These are phyloP conservation scores for Phasianus colchicus DNA, from an alignment of 2,113 vertebrate genomes.

Conservation along the genomic window DNA sequence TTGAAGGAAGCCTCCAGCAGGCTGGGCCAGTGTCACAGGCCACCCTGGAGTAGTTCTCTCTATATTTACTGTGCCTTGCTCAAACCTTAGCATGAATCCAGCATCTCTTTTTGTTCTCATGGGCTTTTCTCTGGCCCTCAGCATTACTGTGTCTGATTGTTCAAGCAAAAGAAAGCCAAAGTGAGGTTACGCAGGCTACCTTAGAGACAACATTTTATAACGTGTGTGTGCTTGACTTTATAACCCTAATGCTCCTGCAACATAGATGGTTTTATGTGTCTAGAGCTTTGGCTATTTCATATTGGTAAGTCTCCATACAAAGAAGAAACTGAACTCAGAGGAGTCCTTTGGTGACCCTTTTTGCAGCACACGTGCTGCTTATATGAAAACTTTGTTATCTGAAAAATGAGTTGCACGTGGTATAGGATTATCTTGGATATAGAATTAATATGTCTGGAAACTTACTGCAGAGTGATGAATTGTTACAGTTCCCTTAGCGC, in stretches of 20 bases:
- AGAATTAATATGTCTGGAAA: not conserved
- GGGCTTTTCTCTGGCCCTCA: not conserved
- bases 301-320: not conserved
- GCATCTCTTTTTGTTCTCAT: not conserved
- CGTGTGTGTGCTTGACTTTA: not conserved
- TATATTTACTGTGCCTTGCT: not conserved
- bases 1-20: not conserved
- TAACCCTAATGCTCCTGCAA: not conserved
- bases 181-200: not conserved
- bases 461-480: not conserved
- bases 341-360: not conserved
- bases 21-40: not conserved
- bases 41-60: not conserved
- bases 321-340: not conserved
- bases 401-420: not conserved
- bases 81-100: not conserved
- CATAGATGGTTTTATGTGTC: rapidly evolving
- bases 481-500: not conserved
- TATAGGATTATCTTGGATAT: not conserved
- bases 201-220: not conserved
- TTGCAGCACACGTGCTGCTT: not conserved
- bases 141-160: not conserved
- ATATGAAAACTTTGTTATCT: not conserved
- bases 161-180: not conserved
- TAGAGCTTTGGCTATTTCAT: not conserved